Percentiles rank a stretch among this genome's conserved stretches.
Evolutionary conservation across 2,888 invertebrate species (phyloP).

Genomic region (Vandiemenella viatica): DNA sequence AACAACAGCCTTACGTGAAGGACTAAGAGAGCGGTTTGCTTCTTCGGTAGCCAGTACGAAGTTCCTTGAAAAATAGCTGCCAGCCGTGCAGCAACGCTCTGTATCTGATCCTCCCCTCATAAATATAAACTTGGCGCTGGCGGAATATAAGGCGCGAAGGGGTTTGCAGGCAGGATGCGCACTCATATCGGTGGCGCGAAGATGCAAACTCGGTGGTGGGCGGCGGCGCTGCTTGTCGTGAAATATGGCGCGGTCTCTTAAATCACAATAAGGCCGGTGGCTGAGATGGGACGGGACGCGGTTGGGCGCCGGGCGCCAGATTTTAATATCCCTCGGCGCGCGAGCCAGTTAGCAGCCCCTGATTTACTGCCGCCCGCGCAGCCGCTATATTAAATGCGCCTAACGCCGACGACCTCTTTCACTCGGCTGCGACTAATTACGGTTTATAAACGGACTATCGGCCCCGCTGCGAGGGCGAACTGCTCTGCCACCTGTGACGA

Average conservation of each 20-base stretch:
- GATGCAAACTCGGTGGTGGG: neutral
- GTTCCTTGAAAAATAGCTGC: too few relatives aligned
- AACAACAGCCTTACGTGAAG: too few relatives aligned
- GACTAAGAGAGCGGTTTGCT: too few relatives aligned
- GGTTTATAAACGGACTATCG: neutral
- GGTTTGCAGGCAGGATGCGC: too few relatives aligned
- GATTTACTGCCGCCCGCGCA: neutral
- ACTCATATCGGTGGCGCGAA: neutral
- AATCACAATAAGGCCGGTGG: neutral
- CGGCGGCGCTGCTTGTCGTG: neutral
- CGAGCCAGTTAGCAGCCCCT: neutral
- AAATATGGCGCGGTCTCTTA: neutral
- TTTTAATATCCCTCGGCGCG: neutral
- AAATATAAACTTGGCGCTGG: too few relatives aligned
- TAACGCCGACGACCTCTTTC: neutral
- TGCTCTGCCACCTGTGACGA: too few relatives aligned
- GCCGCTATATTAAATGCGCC: neutral
- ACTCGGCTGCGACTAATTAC: neutral
- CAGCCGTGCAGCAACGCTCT: too few relatives aligned
- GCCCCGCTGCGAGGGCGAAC: too few relatives aligned
- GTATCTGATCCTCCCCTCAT: too few relatives aligned
- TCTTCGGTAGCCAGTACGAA: too few relatives aligned
- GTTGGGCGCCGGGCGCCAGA: neutral
- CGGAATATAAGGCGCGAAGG: too few relatives aligned
- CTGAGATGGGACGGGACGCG: too few relatives aligned